Evolutionary conservation across 2,888 invertebrate genomes (phyloP).

Genomic region (Metacarcinus magister): DNA sequence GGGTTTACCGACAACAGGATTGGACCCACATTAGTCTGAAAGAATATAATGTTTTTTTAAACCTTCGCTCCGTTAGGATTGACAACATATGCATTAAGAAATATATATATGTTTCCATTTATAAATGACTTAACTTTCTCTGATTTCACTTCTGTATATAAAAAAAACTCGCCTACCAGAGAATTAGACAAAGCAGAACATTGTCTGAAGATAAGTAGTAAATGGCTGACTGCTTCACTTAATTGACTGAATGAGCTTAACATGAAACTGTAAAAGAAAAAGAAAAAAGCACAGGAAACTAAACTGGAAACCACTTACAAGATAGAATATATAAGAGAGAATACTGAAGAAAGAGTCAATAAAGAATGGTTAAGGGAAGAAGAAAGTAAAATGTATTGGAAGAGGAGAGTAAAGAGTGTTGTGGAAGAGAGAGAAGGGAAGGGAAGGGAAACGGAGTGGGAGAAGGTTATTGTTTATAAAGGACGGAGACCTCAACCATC

Average conservation of each 20-base stretch:
- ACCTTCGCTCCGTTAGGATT: neutral
- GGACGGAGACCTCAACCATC: neutral
- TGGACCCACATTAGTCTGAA: constrained; percentile 95
- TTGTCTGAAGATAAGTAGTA: neutral
- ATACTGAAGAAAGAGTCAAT: neutral
- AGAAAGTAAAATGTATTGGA: neutral
- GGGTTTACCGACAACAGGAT: constrained; percentile 95
- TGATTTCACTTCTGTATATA: neutral
- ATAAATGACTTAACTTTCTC: no score
- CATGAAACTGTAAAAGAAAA: neutral
- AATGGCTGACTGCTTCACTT: neutral
- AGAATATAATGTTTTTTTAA: constrained; percentile 58
- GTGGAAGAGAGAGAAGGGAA: neutral
- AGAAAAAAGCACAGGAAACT: neutral
- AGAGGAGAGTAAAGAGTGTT: neutral
- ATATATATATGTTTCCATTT: no score
- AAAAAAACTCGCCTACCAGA: neutral
- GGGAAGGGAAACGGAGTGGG: neutral
- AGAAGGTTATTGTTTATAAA: neutral
- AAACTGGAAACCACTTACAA: neutral
- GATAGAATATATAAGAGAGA: neutral
- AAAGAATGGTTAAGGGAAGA: neutral
- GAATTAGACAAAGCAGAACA: neutral
- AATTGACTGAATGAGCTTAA: neutral
- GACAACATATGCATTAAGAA: no score